Evolutionary conservation across 2,797 vertebrate genomes (phyloP), one percentile per base, ranked within the genome.

Genomic region (Siniperca undulata): DNA sequence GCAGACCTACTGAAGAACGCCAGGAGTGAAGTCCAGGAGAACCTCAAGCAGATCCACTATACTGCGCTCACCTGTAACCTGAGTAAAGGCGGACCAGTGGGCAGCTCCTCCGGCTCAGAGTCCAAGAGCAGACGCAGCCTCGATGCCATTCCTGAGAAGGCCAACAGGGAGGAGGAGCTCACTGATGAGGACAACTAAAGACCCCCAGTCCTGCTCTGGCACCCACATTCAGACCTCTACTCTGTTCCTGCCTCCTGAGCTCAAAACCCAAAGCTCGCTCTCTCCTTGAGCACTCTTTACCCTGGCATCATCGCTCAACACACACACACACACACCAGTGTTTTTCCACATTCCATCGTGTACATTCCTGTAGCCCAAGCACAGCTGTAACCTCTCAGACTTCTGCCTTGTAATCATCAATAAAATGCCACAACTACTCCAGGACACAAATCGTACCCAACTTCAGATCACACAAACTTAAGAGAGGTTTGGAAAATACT

Each of bases 11-110:
- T 99, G 88, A 99, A 99, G 88, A 98, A 98, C 0, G 98, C 98
- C 86, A 97, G 97, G 91, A 97, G 95, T 0, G 98, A 99, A 93
- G 97, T 98, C 79, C 88, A 96, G 95, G 98, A 99, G 90, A 99
- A 98, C 94, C 95, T 99, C 77, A 99, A 98, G 90, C 98, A 99
- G 96, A 97, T 99, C 92, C 98, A 99, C 94, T 98, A 97, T 38
- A 97, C 97, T 3, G 97, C 97, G 17, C 92, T 99, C 85, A 97
- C 98, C 0, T 98, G 97, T 85, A 96, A 97, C 90, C 96, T 99
- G 88, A 96, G 94, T 82, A 99, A 97, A 75, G 95, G 96, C 2
- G 94, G 95, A 68, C 91, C 74, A 0, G 27, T 81, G 4, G 93
- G 95, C 68, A 89, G 53, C 0, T 95, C 66, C 2, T 92, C 70